Base-by-base conservation (phyloP, 1,140 invertebrate genomes). In the Patella vulgata region DNA sequence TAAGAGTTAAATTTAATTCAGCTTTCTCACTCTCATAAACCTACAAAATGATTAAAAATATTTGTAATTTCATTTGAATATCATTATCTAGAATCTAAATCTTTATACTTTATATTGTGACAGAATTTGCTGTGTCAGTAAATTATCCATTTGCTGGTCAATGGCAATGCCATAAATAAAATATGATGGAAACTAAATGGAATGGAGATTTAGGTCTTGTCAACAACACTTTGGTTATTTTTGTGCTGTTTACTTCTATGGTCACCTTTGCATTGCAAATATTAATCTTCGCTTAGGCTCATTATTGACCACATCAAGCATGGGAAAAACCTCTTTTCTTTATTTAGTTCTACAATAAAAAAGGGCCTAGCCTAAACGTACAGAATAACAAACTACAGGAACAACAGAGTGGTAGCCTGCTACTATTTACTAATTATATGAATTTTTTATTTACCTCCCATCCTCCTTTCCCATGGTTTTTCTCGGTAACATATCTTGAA, bases 1-100 rank as follows among this genome's bases (percentile, higher is more conserved):
- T 57, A 3, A 57, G 30, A 47, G 55, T 57, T 21, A 57, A 19
- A 12, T 14, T 23, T 12, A 57, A 39, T 27, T 44, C 42, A 14
- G 21, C 43, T 27, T 57, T 19, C 17, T 12, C 9, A 21, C 36
- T 33, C 4, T 54, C 52, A 40, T 39, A 54, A 9, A 36, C 21
- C 52, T 54, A 25, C n/a, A 40, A 54, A 12, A 54, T 23, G 17
- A 23, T 19, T 19, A 19, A 44, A 11, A n/a, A 5, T 23, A 44
- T 23, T 23, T 44, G 42, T 23, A n/a, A 44, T 1, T 44, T n/a
- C 23, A n/a, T 23, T 44, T 44, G n/a, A 19, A n/a, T 23, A n/a
- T 6, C 1, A 19, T 3, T 23, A 44, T 23, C 23, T 44, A 23
- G 14, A 44, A 23, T 44, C 23, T 4, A 19, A n/a, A 44, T n/a